These are phyloP conservation scores for Mus spretus DNA, from an alignment of 2,797 vertebrate species.

Conservation along the genomic window DNA sequence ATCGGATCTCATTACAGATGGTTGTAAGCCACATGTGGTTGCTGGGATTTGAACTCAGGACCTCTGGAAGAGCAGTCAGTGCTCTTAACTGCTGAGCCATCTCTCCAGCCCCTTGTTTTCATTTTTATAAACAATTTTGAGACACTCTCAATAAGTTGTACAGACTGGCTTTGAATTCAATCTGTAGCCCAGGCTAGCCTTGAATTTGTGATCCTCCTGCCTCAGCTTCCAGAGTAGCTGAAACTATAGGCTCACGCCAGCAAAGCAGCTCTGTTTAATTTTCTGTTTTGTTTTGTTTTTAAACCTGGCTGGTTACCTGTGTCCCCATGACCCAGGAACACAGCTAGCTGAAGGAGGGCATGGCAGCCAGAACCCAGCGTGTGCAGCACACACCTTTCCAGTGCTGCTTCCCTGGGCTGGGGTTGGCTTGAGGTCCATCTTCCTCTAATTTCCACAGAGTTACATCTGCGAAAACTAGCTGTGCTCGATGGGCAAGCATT, in stretches of 20 bases:
- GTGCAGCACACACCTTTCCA: not conserved
- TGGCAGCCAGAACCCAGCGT: not conserved
- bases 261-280: not conserved
- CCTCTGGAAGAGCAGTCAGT: too few relatives aligned
- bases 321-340: fast-evolving
- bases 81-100: too few relatives aligned
- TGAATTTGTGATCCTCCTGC: not conserved
- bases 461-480: not conserved
- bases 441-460: not conserved
- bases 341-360: not conserved
- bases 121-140: not conserved
- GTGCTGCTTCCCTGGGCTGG: not conserved
- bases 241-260: not conserved
- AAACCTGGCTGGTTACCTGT: not conserved
- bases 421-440: not conserved
- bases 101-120: not conserved
- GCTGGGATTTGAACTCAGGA: too few relatives aligned
- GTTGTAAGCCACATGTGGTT: too few relatives aligned
- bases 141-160: not conserved
- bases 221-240: not conserved
- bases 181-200: not conserved
- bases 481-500: not conserved
- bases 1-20: too few relatives aligned
- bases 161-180: not conserved
- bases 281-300: not conserved